These are phyloP conservation scores for Rhabdomys dilectus DNA, from an alignment of 2,113 vertebrate species.

Conservation along the genomic window DNA sequence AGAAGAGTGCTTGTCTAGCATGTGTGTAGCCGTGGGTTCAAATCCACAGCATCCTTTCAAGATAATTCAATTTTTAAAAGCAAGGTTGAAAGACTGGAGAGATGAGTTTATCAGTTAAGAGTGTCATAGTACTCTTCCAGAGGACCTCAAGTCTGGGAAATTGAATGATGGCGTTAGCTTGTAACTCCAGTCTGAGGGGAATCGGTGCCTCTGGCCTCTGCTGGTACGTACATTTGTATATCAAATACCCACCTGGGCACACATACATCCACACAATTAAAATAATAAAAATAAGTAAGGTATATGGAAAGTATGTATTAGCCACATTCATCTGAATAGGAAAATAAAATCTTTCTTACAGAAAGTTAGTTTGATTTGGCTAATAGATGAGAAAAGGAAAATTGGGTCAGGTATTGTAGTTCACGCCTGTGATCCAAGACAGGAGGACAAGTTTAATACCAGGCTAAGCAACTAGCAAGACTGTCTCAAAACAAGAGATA, in stretches of 20 bases:
- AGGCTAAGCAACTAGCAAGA: background rate
- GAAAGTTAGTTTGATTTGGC: background rate
- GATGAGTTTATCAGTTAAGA: background rate
- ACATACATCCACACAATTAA: background rate
- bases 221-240: background rate
- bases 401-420: background rate
- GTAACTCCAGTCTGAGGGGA: background rate
- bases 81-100: background rate
- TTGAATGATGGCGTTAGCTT: background rate
- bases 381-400: background rate
- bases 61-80: background rate
- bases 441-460: background rate
- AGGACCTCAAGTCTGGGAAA: background rate
- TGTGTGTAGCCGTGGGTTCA: background rate
- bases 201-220: background rate
- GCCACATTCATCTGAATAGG: background rate
- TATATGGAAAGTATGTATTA: background rate
- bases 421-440: background rate
- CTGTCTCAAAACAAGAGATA: background rate
- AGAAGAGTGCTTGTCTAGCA: background rate
- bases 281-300: background rate
- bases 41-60: too few species aligned
- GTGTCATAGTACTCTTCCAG: background rate
- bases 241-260: background rate
- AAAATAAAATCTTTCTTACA: slow-evolving; percentile 15